Evolutionary conservation across 2,888 invertebrate species (phyloP).

Genomic region (Ochropleura leucogaster): DNA sequence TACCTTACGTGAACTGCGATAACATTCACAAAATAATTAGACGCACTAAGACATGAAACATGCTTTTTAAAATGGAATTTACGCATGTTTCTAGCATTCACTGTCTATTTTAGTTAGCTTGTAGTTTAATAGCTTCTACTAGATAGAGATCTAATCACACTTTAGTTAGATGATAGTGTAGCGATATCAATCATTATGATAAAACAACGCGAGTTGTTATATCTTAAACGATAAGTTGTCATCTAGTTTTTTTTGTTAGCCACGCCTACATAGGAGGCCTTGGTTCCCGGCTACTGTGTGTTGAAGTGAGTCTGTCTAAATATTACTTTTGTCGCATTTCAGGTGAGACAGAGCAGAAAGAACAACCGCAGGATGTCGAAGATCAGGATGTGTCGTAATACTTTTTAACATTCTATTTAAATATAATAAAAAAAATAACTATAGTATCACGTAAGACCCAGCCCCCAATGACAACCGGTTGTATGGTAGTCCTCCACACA

Average conservation of each 20-base stretch:
- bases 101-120: not conserved
- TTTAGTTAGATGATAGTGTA: conserved; percentile 21
- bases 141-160: conserved; percentile 34
- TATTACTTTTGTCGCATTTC: conserved; percentile 71
- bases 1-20: not conserved
- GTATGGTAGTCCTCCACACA: conserved; percentile 72
- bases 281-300: not conserved
- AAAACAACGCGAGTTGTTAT: conserved; percentile 1
- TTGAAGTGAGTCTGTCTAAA: conserved; percentile 28
- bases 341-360: conserved; percentile 97
- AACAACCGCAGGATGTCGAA: conserved; percentile 97
- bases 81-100: not conserved
- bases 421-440: conserved; percentile 88
- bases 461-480: conserved; percentile 85
- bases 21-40: not conserved
- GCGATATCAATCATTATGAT: conserved; percentile 14
- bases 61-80: not conserved
- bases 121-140: not conserved
- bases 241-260: not conserved
- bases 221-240: conserved; percentile 10
- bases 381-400: conserved; percentile 99
- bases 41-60: not conserved
- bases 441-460: conserved; percentile 89
- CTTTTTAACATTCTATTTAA: conserved; percentile 83
- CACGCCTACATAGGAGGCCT: not conserved